A percentile compares a stretch with the other conserved stretches of the same genome.
Conservation (phyloP, 2,113 vertebrate species). For the Neodon shergylaensis region DNA sequence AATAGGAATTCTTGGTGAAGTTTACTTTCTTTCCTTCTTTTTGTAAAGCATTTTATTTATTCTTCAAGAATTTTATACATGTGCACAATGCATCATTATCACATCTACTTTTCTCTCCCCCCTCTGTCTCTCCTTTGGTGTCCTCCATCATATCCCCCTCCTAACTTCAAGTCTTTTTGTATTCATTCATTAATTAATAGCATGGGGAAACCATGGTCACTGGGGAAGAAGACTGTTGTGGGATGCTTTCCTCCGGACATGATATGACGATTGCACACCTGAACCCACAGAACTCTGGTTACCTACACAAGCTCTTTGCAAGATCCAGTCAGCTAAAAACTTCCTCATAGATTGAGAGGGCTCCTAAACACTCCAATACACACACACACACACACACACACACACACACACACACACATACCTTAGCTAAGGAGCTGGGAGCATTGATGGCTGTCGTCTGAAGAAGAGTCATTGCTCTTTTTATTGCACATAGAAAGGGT, state of each 20-base stretch:
- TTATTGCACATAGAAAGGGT: not conserved
- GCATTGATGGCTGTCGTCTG: not conserved
- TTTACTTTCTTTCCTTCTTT: slow-evolving; percentile 23
- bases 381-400: not conserved
- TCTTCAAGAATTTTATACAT: not conserved
- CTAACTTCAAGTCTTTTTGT: not conserved
- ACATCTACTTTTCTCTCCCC: not conserved
- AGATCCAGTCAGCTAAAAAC: not conserved
- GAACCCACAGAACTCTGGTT: not conserved
- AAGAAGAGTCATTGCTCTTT: not conserved
- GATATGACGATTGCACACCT: not conserved
- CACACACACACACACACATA: not conserved
- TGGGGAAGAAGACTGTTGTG: not conserved
- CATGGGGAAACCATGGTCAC: not conserved
- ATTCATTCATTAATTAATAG: not conserved
- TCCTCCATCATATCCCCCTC: not conserved
- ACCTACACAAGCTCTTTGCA: not conserved
- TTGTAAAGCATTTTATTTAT: not conserved
- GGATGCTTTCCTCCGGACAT: not conserved
- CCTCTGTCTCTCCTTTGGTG: not conserved
- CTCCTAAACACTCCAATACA: not conserved
- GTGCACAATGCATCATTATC: not conserved
- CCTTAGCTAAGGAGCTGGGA: not conserved
- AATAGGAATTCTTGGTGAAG: not conserved
- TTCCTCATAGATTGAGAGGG: not conserved